phyloP scores from a whole-genome alignment of 2,888 invertebrate genomes.

The Hyposoter dolosus region DNA sequence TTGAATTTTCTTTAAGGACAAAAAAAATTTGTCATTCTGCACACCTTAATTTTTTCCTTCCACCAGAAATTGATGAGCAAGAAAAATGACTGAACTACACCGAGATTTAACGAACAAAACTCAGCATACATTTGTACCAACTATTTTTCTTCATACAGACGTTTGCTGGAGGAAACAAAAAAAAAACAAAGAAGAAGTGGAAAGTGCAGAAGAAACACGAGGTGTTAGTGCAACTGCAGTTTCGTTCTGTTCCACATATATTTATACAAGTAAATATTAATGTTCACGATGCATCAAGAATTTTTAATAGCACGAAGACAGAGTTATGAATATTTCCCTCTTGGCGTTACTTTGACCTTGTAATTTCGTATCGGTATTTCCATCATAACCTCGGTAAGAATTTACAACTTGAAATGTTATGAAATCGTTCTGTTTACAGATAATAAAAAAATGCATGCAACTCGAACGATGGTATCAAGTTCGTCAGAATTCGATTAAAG shows the following conservation, averaged over 20 bases:
- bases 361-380: slow-evolving; percentile 35
- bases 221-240: neutral
- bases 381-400: neutral
- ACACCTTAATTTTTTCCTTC: neutral
- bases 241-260: slow-evolving; percentile 10
- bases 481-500: neutral
- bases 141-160: neutral
- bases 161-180: slow-evolving; percentile 48
- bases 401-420: slow-evolving; percentile 33
- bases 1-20: neutral
- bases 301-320: slow-evolving; percentile 9
- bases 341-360: slow-evolving; percentile 41
- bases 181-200: neutral
- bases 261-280: neutral
- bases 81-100: neutral
- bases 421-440: slow-evolving; percentile 41
- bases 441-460: slow-evolving; percentile 50
- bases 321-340: slow-evolving; percentile 27
- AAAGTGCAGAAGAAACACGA: neutral
- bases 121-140: neutral
- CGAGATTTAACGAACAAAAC: neutral
- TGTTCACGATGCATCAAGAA: slow-evolving; percentile 8
- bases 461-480: slow-evolving; percentile 29
- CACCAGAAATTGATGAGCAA: neutral
- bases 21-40: neutral